Percentiles rank a stretch among this genome's conserved stretches.
Evolutionary conservation across 2,797 vertebrate genomes (phyloP).

Genomic region (Pristis pectinata): DNA sequence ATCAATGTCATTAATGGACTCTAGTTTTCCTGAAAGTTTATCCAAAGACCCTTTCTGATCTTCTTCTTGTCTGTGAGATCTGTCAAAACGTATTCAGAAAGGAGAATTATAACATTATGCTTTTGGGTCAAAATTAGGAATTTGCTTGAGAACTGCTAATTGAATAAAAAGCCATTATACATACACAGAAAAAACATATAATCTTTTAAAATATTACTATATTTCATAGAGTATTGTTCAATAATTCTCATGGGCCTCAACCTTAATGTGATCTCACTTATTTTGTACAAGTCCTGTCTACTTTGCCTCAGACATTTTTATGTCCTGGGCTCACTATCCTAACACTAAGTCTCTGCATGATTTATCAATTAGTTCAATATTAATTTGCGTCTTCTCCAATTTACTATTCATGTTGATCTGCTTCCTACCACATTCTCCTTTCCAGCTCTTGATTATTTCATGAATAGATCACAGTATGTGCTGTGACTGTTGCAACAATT

Average conservation of each 20-base stretch:
- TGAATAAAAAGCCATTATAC: neutral
- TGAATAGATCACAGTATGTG: neutral
- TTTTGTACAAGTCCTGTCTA: neutral
- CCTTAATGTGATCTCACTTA: neutral
- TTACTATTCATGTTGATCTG: neutral
- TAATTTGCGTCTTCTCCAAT: neutral
- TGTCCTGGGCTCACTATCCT: neutral
- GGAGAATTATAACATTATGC: neutral
- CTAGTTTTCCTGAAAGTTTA: constrained; percentile 65
- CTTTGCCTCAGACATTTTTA: neutral
- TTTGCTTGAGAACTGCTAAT: too few relatives aligned
- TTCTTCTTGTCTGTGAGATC: constrained; percentile 57
- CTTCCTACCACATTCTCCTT: neutral
- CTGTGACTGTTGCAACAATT: neutral
- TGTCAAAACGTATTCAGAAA: constrained; percentile 41
- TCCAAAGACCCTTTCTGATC: constrained; percentile 67
- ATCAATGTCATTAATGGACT: constrained; percentile 74
- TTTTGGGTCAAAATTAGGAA: neutral
- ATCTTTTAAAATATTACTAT: neutral
- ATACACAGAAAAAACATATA: neutral
- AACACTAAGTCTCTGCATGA: neutral
- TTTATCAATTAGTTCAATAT: neutral
- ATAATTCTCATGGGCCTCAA: neutral
- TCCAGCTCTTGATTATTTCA: neutral
- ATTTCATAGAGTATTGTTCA: neutral